Conservation (phyloP, 2,113 vertebrate species). For the Lucifuga dentata region DNA sequence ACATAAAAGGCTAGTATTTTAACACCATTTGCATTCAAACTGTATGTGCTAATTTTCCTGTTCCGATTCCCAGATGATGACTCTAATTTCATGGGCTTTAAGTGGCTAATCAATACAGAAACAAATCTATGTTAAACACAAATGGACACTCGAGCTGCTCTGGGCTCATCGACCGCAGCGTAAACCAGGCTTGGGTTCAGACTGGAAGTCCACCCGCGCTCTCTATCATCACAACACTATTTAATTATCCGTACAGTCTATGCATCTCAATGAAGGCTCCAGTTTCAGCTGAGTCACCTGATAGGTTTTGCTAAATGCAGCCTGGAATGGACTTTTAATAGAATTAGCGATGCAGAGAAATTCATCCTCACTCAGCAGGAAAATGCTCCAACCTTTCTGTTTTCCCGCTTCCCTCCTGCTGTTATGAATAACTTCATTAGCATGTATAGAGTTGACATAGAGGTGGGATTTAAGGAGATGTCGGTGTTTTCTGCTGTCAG, state of each 20-base stretch:
- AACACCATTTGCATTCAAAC: slow-evolving; percentile 38
- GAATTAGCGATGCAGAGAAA: slow-evolving; percentile 61
- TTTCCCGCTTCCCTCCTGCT: slow-evolving; percentile 30
- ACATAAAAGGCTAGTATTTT: slow-evolving; percentile 17
- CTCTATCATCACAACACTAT: slow-evolving; percentile 62
- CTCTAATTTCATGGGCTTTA: slow-evolving; percentile 5
- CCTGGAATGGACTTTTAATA: slow-evolving; percentile 66
- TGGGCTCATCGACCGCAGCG: no score
- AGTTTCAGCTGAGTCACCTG: slow-evolving; percentile 71
- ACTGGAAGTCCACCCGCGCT: slow-evolving; percentile 31
- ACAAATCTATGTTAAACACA: slow-evolving; percentile 41
- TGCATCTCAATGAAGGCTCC: slow-evolving; percentile 63
- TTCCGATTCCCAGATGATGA: slow-evolving; percentile 32
- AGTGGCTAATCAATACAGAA: slow-evolving; percentile 29
- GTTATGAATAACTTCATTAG: slow-evolving; percentile 44
- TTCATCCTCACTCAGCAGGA: slow-evolving; percentile 32
- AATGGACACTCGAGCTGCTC: no score
- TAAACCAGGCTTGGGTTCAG: slow-evolving; percentile 15
- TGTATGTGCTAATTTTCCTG: background rate
- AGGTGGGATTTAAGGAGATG: background rate
- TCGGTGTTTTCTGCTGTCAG: background rate
- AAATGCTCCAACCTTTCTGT: slow-evolving; percentile 1
- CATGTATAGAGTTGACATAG: slow-evolving; percentile 5
- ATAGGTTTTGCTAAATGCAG: slow-evolving; percentile 61
- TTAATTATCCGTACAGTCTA: slow-evolving; percentile 71